Base-by-base conservation (phyloP, 2,797 vertebrate genomes). In the Lepilemur ruficaudatus region DNA sequence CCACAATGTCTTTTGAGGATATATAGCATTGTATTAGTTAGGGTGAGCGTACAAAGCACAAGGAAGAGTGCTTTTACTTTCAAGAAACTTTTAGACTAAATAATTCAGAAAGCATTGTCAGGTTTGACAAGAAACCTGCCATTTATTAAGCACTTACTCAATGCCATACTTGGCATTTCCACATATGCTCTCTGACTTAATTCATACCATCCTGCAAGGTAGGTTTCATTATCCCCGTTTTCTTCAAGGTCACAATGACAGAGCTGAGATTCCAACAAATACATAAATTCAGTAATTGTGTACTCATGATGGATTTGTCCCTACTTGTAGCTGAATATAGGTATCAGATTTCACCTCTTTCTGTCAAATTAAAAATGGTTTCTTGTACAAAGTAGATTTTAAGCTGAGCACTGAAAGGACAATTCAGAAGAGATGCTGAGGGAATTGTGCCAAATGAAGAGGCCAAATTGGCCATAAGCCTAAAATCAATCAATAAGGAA, bases 401-500 rank as follows among this genome's bases (percentile, higher is more conserved):
- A 93, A 97, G 86, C 79, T 96, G 94, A 97, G 59, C 65, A 80
- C 61, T 96, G 96, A 89, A 96, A 97, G 91, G 89, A 94, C 80
- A 89, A 72, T 93, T 97, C 83, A 80, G 89, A 97, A 96, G 86
- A 90, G 87, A 89, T 97, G 80, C 88, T 88, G 93, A 95, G 76
- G 80, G 55, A 96, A 81, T 43, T 15, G 43, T 69, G 95, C 96
- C 96, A 98, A 92, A 91, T 18, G 35, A 95, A 55, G 72, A 97
- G 83, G 76, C 91, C 90, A 94, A 84, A 92, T 61, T 97, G 97
- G 97, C 96, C 87, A 30, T 35, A n/a, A 82, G 95, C 97, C 97
- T 96, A 89, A 97, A 97, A 96, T 95, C 85, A 95, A 95, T 97
- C 96, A 97, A 95, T 97, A 93, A 59, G 95, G 80, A 80, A 96